Conservation (phyloP, 1,140 invertebrate species). For the Dinothrombium tinctorium region DNA sequence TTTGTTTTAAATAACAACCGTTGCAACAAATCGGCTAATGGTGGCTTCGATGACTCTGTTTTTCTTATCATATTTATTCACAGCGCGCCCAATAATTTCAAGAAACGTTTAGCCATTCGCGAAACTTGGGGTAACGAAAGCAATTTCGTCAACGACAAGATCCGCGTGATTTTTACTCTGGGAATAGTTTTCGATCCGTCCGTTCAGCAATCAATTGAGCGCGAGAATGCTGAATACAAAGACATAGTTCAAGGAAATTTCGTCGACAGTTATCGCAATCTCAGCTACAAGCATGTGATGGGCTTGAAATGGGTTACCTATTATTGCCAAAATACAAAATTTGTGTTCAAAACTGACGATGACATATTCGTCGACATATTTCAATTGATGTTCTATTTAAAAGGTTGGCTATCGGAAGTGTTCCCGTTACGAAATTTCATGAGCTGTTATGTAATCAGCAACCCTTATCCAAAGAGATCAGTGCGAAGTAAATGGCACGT, state of each 20-base stretch:
- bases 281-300: slow-evolving; percentile 69
- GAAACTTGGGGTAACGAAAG: slow-evolving; percentile 18
- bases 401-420: slow-evolving; percentile 11
- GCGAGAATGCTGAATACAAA: slow-evolving; percentile 17
- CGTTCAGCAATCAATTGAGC: slow-evolving; percentile 10
- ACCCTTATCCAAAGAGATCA: slow-evolving; percentile 14
- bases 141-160: slow-evolving; percentile 18
- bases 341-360: slow-evolving; percentile 65
- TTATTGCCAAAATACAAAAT: slow-evolving; percentile 38
- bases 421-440: slow-evolving; percentile 12
- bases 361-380: slow-evolving; percentile 52
- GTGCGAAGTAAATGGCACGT: slow-evolving; percentile 23
- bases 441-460: slow-evolving; percentile 14
- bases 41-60: slow-evolving; percentile 46
- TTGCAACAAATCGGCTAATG: slow-evolving; percentile 7
- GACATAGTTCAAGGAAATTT: slow-evolving; percentile 34
- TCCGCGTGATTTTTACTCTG: slow-evolving; percentile 4
- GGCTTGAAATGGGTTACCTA: slow-evolving; percentile 46
- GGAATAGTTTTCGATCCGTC: slow-evolving; percentile 1
- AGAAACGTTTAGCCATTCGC: slow-evolving; percentile 20
- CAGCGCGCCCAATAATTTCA: slow-evolving; percentile 21
- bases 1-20: slow-evolving; percentile 14
- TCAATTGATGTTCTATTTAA: slow-evolving; percentile 35
- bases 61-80: slow-evolving; percentile 26
- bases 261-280: slow-evolving; percentile 49